These are phyloP conservation scores for Galaxea fascicularis DNA, from an alignment of 92 coral and sea anemone genomes.

Conservation along the genomic window DNA sequence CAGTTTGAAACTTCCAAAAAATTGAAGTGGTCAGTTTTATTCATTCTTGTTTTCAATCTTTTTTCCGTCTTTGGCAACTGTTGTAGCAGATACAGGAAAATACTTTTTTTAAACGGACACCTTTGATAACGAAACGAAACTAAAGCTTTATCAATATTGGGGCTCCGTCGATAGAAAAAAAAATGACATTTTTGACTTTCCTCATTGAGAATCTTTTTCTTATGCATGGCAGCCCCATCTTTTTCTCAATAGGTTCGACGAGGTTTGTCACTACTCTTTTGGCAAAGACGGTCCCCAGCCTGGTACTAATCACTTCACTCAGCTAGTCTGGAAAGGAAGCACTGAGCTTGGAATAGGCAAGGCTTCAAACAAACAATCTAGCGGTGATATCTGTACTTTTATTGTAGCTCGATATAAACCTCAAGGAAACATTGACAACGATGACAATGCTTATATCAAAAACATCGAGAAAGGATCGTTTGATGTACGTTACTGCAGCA, in stretches of 20 bases:
- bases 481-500: constrained; percentile 69
- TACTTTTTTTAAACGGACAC: too few species aligned
- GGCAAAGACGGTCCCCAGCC: constrained; percentile 63
- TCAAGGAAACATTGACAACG: constrained; percentile 75
- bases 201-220: not conserved
- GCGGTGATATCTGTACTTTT: constrained; percentile 73
- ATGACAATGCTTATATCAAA: constrained; percentile 56
- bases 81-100: too few species aligned
- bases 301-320: constrained; percentile 82
- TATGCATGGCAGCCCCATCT: not conserved
- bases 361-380: constrained; percentile 63
- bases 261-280: constrained; percentile 84
- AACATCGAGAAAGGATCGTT: constrained; percentile 78
- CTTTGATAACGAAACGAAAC: too few species aligned
- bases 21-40: too few species aligned
- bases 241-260: constrained; percentile 77
- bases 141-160: too few species aligned
- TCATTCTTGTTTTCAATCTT: too few species aligned
- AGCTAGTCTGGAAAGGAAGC: constrained; percentile 88
- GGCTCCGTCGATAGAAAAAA: too few species aligned
- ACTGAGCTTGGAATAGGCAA: constrained; percentile 84
- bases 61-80: too few species aligned
- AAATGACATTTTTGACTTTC: not conserved
- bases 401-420: constrained; percentile 91
- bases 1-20: too few species aligned